phyloP scores from a whole-genome alignment of 2,113 vertebrate species.

The Rhinoderma darwinii region DNA sequence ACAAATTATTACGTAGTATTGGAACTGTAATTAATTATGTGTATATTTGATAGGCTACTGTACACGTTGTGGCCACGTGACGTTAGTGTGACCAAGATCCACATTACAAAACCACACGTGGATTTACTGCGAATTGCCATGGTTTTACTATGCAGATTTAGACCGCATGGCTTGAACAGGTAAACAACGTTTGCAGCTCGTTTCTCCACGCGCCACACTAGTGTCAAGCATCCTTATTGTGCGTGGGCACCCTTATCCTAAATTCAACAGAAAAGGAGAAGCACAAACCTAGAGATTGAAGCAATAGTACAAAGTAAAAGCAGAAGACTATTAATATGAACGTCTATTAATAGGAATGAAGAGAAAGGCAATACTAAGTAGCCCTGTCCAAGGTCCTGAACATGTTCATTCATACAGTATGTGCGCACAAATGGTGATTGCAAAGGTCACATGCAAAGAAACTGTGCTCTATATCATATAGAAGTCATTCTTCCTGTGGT shows the following conservation, averaged over 20 bases:
- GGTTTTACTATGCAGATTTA: too few relatives aligned
- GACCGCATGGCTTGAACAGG: too few relatives aligned
- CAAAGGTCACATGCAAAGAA: slow-evolving; percentile 44
- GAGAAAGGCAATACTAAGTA: neutral
- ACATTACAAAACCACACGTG: too few relatives aligned
- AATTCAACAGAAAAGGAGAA: neutral
- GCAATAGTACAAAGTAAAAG: neutral
- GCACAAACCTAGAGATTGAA: neutral
- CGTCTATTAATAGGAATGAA: neutral
- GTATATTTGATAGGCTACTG: neutral
- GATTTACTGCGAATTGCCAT: too few relatives aligned
- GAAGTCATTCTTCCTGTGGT: neutral
- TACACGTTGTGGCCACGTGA: too few relatives aligned
- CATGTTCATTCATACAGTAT: neutral
- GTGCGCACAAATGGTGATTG: neutral
- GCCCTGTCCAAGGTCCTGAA: slow-evolving; percentile 33
- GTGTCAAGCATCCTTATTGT: too few relatives aligned
- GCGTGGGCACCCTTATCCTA: too few relatives aligned
- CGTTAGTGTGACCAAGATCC: too few relatives aligned
- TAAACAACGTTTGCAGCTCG: too few relatives aligned
- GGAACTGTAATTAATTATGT: neutral
- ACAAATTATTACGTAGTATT: neutral
- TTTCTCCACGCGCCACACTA: too few relatives aligned
- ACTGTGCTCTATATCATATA: slow-evolving; percentile 14
- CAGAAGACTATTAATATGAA: neutral